Evolutionary conservation across 2,888 invertebrate species (phyloP), one percentile per base, ranked within the genome.

Genomic region (Archips xylosteana): DNA sequence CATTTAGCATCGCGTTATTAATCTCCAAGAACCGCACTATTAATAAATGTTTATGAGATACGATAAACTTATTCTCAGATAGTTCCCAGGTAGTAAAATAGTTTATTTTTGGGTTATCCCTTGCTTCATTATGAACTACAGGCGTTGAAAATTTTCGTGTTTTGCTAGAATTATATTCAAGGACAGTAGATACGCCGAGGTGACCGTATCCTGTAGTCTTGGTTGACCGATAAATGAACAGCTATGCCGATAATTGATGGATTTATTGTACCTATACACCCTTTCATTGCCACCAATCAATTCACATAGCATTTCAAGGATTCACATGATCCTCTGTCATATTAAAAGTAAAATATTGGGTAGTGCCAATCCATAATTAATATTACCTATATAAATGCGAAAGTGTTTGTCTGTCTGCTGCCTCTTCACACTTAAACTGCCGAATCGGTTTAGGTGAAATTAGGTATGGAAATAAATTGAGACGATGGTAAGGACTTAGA

Each of bases 61-160:
- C 57, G 12, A 32, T 57, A 57, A 57, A 57, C 32, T 32, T 57
- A 32, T 57, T 57, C 9, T 32, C 57, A 57, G 57, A 51, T 51
- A 57, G 57, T 57, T 57, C 54, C 15, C 54, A 54, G 54, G 54
- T 23, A 54, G 54, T 54, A 54, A 57, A 57, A 10, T 23, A 54
- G 23, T 54, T 57, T 57, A 57, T 57, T 57, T 57, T 57, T 57
- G 57, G 57, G 3, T 32, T 57, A 57, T 57, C 57, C 57, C 57
- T 32, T 57, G 32, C 32, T 57, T 32, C 5, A 57, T 32, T 57
- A 8, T 51, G 15, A 36, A 36, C 36, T 36, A 36, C 36, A 36
- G 36, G 36, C 36, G 36, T 36, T 36, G 36, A 5, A 36, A 5
- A 5, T 36, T 36, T 36, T 36, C 2, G 36, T 36, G 5, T 36